These are phyloP conservation scores for Sturmia bella DNA, from an alignment of 2,888 invertebrate species.

Conservation along the genomic window DNA sequence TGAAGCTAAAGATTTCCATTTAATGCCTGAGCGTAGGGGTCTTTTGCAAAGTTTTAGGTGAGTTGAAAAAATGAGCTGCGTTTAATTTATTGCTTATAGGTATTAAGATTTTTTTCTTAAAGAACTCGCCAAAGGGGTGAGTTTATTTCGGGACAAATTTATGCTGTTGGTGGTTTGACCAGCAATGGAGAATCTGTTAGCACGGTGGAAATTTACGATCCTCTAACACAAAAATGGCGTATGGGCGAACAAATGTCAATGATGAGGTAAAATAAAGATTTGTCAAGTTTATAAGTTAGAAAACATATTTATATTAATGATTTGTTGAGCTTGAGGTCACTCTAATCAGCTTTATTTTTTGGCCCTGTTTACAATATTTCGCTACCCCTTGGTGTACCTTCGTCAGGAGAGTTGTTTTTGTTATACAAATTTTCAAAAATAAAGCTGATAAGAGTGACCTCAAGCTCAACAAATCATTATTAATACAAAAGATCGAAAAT, in stretches of 20 bases:
- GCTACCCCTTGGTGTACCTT: too few species aligned
- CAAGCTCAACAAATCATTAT: too few species aligned
- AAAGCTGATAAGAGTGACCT: too few species aligned
- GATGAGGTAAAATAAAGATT: constrained; percentile 81
- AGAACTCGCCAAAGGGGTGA: constrained; percentile 89
- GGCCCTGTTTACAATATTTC: too few species aligned
- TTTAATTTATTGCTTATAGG: not conserved
- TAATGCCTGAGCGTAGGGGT: constrained; percentile 92
- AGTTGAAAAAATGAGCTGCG: not conserved
- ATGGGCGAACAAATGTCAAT: constrained; percentile 92
- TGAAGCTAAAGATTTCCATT: constrained; percentile 93
- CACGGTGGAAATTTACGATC: constrained; percentile 93
- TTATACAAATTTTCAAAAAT: too few species aligned
- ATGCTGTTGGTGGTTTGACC: constrained; percentile 92
- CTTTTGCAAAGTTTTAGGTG: constrained; percentile 87
- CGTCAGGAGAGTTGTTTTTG: too few species aligned
- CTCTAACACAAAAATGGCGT: constrained; percentile 87
- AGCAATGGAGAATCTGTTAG: constrained; percentile 92
- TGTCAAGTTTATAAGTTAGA: not conserved
- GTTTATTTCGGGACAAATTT: constrained; percentile 89
- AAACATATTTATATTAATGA: too few species aligned
- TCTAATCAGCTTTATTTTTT: too few species aligned
- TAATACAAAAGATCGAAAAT: too few species aligned
- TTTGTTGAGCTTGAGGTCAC: too few species aligned
- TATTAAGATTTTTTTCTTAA: constrained; percentile 22